Base-by-base conservation (phyloP, 2,797 vertebrate genomes). In the Potorous gilbertii region DNA sequence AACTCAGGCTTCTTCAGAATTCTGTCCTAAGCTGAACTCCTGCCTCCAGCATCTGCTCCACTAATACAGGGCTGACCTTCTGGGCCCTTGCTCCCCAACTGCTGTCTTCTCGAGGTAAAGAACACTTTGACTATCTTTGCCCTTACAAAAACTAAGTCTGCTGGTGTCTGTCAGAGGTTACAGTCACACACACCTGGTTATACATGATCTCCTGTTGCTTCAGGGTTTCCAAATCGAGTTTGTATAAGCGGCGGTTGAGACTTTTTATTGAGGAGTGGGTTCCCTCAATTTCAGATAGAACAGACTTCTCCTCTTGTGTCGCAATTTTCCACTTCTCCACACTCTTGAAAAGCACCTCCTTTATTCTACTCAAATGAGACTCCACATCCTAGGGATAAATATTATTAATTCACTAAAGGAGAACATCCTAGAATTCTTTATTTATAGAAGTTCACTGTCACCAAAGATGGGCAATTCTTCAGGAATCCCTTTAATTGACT, bases 121-220 rank as follows among this genome's bases (percentile, higher is more conserved):
- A 0, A 56, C 90, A 92, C 54, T 90, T 40, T 55, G 0, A 56
- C n/a, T 2, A 54, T 52, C 92, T 66, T 28, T 91, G 93, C 90
- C 28, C 27, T 55, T 55, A 62, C 21, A 94, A 81, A 81, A 90
- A 56, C 94, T 52, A 93, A 50, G 21, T 56, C 12, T 11, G 50
- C 91, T 94, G 24, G 57, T 28, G 57, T 54, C 91, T 40, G 28
- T 50, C 62, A 74, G 59, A 2, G 91, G 31, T 54, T 90, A 91
- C 31, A 55, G 4, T 21, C 40, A 46, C 94, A 96, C 87, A n/a
- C 98, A 98, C 99, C 99, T 99, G 99, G 94, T 96, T 98, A 93
- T 98, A 98, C 55, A 99, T 98, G 90, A 98, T 98, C 96, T 98
- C 98, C 97, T 99, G 99, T 97, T 99, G 99, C 96, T 98, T 99